Percentiles rank a stretch among this genome's conserved stretches.
These are phyloP conservation scores for Metopolophium dirhodum DNA, from an alignment of 1,140 invertebrate species.

Conservation along the genomic window DNA sequence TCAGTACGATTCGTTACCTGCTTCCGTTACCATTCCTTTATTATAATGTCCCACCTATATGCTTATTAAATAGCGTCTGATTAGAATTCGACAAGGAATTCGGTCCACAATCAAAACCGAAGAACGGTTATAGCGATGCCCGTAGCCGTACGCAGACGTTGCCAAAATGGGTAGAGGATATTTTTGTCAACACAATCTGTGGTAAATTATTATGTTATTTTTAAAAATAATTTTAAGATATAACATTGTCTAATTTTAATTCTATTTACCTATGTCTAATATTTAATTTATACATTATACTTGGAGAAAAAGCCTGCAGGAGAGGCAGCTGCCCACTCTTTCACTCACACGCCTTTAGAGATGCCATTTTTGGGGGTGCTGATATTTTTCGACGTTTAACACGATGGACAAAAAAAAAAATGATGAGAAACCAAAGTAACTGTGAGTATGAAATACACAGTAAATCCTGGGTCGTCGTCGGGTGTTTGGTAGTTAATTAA, in stretches of 20 bases:
- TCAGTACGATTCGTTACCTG: not conserved
- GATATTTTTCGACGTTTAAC: not conserved
- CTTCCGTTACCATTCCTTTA: not conserved
- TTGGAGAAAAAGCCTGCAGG: too few species aligned
- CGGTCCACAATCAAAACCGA: not conserved
- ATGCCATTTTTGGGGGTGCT: not conserved
- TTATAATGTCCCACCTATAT: not conserved
- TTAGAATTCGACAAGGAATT: not conserved
- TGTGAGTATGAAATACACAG: not conserved
- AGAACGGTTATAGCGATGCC: not conserved
- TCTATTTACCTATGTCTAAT: too few species aligned
- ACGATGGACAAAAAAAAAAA: not conserved
- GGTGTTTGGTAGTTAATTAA: conserved; percentile 43
- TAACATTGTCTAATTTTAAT: not conserved
- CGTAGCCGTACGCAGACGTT: not conserved
- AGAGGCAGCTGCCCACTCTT: too few species aligned
- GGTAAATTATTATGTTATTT: not conserved
- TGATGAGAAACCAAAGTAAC: conserved; percentile 27
- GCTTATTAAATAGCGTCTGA: not conserved
- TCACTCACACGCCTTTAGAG: too few species aligned
- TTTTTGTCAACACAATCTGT: not conserved
- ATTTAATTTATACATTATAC: too few species aligned
- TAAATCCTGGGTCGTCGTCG: not conserved
- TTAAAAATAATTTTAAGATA: not conserved
- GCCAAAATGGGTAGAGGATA: too few species aligned